Evolutionary conservation across 2,888 invertebrate species (phyloP), one percentile per base, ranked within the genome.

Genomic region (Apodemia duryi): DNA sequence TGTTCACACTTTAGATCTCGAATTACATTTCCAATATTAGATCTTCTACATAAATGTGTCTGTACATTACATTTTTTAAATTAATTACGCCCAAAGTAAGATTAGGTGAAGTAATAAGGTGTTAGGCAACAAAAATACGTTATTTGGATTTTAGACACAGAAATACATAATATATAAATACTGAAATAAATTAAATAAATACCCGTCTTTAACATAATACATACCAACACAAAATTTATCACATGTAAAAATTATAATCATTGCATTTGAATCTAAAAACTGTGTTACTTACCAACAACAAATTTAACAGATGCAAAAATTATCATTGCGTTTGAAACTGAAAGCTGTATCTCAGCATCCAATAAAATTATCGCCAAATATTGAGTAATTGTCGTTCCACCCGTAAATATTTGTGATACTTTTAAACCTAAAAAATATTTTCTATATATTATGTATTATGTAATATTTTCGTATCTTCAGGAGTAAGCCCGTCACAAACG

Each of bases 281-380:
- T 5, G 5, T 46, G 46, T 46, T 13, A 46, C 46, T 46, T 46
- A 46, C 46, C 13, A 6, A 13, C 13, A 46, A 13, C 46, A 46
- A 46, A 46, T 46, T 46, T 46, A 46, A 46, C 5, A 1, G 13
- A 13, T 46, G 46, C 46, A 46, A 46, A 46, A 46, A 46, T 46
- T 46, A 46, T 46, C 46, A 46, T 46, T 46, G 46, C 46, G 13
- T 46, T 46, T 5, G 80, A 71, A 2, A 83, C 63, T 11, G 74
- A 60, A 65, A 88, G 73, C 3, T 73, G 67, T 0, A 78, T 75
- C 2, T 77, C 76, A 66, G 82, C 85, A 64, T 88, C 87, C 69
- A 82, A 74, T 70, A 86, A 78, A n/a, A 90, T 88, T 1, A 77
- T 72, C 0, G 85, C 88, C 64, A 89, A 70, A 67, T 88, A 90